Evolutionary conservation across 2,113 vertebrate species (phyloP).

Genomic region (Nesospiza acunhae): DNA sequence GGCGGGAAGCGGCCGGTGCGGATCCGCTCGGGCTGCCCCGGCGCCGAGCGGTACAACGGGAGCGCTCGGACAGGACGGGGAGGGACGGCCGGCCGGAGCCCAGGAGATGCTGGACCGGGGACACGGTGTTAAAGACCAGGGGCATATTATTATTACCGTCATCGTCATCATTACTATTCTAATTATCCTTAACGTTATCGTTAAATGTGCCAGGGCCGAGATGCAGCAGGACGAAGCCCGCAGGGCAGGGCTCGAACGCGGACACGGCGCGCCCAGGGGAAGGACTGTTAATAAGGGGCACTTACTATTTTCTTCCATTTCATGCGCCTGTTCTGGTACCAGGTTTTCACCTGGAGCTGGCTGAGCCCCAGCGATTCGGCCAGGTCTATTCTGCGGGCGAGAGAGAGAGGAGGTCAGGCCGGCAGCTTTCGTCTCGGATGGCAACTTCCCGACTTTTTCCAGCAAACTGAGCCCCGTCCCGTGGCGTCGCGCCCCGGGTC

Average conservation of each 20-base stretch:
- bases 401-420: background rate
- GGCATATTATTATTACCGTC: background rate
- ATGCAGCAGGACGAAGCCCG: background rate
- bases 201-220: background rate
- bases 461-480: background rate
- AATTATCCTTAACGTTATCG: too few relatives aligned
- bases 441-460: background rate
- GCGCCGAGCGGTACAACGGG: background rate
- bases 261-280: too few relatives aligned
- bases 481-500: background rate
- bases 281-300: background rate
- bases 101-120: background rate
- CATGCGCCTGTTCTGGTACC: constrained; percentile 99
- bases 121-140: background rate
- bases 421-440: background rate
- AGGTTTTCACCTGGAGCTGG: constrained; percentile 98
- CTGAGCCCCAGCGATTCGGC: constrained; percentile 97
- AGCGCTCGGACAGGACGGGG: background rate
- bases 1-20: background rate
- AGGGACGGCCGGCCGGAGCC: too few relatives aligned
- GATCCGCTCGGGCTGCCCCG: background rate
- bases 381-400: constrained; percentile 91
- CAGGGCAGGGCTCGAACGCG: background rate
- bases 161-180: background rate
- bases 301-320: constrained; percentile 99